Percentiles rank a stretch among this genome's conserved stretches.
Evolutionary conservation across 2,113 vertebrate genomes (phyloP).

Genomic region (Phaethornis superciliosus): DNA sequence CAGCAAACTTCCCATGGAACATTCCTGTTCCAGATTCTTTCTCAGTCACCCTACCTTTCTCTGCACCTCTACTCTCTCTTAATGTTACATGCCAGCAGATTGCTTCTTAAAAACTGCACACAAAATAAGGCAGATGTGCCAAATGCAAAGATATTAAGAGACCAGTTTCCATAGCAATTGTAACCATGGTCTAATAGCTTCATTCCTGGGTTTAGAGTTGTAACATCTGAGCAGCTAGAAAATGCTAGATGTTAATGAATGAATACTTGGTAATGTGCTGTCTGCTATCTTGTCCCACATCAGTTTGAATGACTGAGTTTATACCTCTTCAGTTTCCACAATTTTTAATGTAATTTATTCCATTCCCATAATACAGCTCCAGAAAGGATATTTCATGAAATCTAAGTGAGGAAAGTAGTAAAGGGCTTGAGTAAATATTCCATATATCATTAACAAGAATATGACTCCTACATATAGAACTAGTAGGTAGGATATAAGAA

Average conservation of each 20-base stretch:
- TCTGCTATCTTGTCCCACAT: background rate
- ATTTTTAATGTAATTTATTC: background rate
- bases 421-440: background rate
- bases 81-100: background rate
- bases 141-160: constrained; percentile 33
- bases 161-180: constrained; percentile 64
- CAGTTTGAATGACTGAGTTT: background rate
- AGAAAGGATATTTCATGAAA: background rate
- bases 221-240: background rate
- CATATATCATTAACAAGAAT: too few species aligned
- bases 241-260: background rate
- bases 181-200: background rate
- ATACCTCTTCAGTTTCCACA: background rate
- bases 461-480: background rate
- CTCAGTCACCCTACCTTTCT: background rate
- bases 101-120: background rate
- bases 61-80: background rate
- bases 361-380: background rate
- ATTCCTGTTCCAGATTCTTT: background rate
- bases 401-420: background rate
- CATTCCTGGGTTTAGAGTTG: background rate
- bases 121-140: constrained; percentile 47
- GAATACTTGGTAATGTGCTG: background rate
- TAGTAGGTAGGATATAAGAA: too few species aligned
- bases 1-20: background rate